These are phyloP conservation scores for Synergus laeviventris DNA, from an alignment of 2,888 invertebrate species.

Conservation along the genomic window DNA sequence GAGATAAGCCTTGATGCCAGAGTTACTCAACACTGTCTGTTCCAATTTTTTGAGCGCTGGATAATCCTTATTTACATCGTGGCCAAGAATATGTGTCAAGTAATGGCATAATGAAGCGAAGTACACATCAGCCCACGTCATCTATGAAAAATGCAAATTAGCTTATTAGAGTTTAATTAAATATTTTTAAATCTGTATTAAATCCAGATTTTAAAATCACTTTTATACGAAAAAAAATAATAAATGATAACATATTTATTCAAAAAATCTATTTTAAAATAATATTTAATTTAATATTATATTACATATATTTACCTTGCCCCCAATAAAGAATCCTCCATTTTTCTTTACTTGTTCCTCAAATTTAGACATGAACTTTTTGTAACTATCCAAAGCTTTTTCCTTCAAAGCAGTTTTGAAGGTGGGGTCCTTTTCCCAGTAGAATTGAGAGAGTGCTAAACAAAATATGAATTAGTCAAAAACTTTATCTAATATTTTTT, in stretches of 20 bases:
- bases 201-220: no score
- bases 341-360: conserved; percentile 68
- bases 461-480: conserved; percentile 17
- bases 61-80: conserved; percentile 72
- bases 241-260: no score
- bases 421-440: conserved; percentile 64
- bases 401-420: conserved; percentile 64
- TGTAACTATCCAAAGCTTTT: conserved; percentile 58
- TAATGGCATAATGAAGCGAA: conserved; percentile 73
- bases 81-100: conserved; percentile 61
- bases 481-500: background rate
- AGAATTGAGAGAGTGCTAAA: conserved; percentile 61
- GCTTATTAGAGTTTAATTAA: background rate
- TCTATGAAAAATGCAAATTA: conserved; percentile 63
- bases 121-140: conserved; percentile 76
- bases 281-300: no score
- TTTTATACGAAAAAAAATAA: no score
- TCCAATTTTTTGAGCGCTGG: conserved; percentile 75
- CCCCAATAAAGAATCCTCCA: conserved; percentile 68
- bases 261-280: no score
- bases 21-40: conserved; percentile 71
- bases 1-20: conserved; percentile 75
- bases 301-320: conserved; percentile 67
- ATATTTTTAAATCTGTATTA: background rate
- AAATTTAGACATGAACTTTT: conserved; percentile 61